Evolutionary conservation across 2,113 vertebrate species (phyloP).

Genomic region (Uria aalge): DNA sequence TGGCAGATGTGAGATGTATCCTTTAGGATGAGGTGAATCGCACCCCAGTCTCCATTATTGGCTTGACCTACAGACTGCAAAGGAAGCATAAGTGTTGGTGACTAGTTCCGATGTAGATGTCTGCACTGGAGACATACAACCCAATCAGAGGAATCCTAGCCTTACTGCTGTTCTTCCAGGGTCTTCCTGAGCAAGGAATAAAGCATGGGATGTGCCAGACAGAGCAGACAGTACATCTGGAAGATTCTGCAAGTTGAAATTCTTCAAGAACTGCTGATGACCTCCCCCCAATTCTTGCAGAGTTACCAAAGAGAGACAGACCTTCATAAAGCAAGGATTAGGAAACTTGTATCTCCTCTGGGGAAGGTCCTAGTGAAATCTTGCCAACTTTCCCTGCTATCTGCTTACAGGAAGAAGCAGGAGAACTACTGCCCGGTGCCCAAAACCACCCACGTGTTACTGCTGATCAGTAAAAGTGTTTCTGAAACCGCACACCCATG

Average conservation of each 20-base stretch:
- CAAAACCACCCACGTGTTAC: background rate
- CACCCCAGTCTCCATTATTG: background rate
- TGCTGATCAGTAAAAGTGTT: background rate
- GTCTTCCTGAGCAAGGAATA: background rate
- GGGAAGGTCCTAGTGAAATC: background rate
- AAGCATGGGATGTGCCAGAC: background rate
- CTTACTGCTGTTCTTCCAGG: background rate
- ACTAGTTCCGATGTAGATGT: background rate
- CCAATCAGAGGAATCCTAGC: background rate
- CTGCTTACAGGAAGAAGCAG: background rate
- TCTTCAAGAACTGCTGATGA: background rate
- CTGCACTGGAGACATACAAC: background rate
- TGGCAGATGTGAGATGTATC: background rate
- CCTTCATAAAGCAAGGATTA: background rate
- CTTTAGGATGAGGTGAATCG: background rate
- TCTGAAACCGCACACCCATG: background rate
- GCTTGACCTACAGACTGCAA: background rate
- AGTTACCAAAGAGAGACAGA: background rate
- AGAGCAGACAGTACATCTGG: rapidly evolving
- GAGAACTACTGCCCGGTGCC: background rate
- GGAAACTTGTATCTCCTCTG: background rate
- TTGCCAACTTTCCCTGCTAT: background rate
- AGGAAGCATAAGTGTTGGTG: background rate
- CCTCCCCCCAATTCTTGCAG: background rate
- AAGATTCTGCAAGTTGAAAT: background rate